These are phyloP conservation scores for Alfaro cultratus DNA, from an alignment of 2,797 vertebrate species.

Conservation along the genomic window DNA sequence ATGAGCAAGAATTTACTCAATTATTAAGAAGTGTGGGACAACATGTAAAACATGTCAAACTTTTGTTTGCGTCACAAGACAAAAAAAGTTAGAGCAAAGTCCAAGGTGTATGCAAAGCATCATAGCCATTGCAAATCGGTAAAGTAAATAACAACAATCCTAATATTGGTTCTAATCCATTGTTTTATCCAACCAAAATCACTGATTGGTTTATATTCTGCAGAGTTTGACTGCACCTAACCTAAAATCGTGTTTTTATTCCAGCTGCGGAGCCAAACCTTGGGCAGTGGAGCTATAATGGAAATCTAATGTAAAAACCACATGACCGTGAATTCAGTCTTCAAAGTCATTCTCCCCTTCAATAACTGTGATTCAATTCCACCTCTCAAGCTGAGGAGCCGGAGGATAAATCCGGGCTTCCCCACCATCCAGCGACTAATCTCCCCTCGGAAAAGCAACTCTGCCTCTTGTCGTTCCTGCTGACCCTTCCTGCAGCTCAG, in stretches of 20 bases:
- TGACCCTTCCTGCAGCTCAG: constrained; percentile 65
- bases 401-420: constrained; percentile 65
- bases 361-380: constrained; percentile 70
- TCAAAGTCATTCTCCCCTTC: constrained; percentile 73
- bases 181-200: not conserved
- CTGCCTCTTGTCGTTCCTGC: constrained; percentile 46
- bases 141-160: not conserved
- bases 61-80: not conserved
- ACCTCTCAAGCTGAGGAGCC: constrained; percentile 55
- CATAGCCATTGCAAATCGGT: not conserved
- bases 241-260: constrained; percentile 44
- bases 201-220: constrained; percentile 4
- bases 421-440: constrained; percentile 63
- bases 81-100: not conserved
- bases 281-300: constrained; percentile 45
- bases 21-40: not conserved
- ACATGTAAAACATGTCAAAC: not conserved
- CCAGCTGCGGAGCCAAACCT: constrained; percentile 26
- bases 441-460: constrained; percentile 64
- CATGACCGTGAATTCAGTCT: constrained; percentile 71
- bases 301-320: constrained; percentile 73
- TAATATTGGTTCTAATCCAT: not conserved
- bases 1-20: not conserved
- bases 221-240: constrained; percentile 39
- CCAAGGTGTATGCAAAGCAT: not conserved